These are phyloP conservation scores for Oreonectes daqikongensis DNA, from an alignment of 2,797 vertebrate genomes.

Conservation along the genomic window DNA sequence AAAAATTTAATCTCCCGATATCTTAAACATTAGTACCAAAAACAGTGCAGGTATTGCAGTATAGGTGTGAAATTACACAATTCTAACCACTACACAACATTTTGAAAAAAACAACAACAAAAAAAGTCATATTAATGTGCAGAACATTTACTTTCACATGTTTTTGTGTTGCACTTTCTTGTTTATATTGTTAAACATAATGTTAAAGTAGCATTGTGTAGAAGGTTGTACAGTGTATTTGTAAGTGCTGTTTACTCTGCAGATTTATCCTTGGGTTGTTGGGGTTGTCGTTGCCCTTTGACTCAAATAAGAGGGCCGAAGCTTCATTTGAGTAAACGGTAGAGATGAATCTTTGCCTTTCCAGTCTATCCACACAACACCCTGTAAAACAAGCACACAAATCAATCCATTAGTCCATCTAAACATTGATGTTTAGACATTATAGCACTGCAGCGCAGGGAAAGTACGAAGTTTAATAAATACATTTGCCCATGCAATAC, in stretches of 20 bases:
- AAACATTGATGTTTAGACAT: background rate
- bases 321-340: constrained; percentile 91
- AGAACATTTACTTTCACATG: background rate
- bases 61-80: constrained; percentile 51
- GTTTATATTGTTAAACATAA: constrained; percentile 15
- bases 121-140: background rate
- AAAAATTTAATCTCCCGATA: background rate
- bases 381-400: constrained; percentile 69
- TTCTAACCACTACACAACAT: constrained; percentile 4
- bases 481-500: constrained; percentile 59
- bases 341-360: constrained; percentile 90
- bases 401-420: background rate
- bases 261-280: constrained; percentile 71
- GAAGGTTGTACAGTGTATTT: constrained; percentile 36
- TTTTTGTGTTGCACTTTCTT: background rate
- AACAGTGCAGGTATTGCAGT: constrained; percentile 78
- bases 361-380: constrained; percentile 92
- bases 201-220: constrained; percentile 36
- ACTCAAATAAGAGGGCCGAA: constrained; percentile 69
- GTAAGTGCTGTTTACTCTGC: constrained; percentile 23
- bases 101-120: background rate
- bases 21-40: constrained; percentile 53
- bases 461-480: background rate
- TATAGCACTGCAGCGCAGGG: background rate
- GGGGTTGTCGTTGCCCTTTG: constrained; percentile 69